Evolutionary conservation across 2,888 invertebrate species (phyloP).

Genomic region (Eilema depressum): DNA sequence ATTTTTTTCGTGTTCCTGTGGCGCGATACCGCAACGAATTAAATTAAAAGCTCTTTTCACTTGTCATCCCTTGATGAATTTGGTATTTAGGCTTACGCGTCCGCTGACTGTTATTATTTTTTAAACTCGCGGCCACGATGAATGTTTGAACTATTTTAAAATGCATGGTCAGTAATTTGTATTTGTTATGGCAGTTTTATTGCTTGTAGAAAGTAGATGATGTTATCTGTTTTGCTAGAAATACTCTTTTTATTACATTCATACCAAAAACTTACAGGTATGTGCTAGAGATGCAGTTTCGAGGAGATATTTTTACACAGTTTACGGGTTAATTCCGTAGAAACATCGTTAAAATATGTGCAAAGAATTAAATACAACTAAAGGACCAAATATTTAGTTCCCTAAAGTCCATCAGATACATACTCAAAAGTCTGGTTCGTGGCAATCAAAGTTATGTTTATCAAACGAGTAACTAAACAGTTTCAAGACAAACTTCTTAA

Average conservation of each 20-base stretch:
- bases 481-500: background rate
- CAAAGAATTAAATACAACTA: background rate
- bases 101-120: conserved; percentile 64
- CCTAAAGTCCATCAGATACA: background rate
- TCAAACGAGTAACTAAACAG: background rate
- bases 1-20: conserved; percentile 82
- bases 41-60: conserved; percentile 87
- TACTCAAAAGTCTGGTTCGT: background rate
- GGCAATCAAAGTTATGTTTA: background rate
- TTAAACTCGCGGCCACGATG: conserved; percentile 36
- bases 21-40: conserved; percentile 86
- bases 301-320: too few species aligned
- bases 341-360: too few species aligned
- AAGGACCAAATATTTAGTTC: too few species aligned
- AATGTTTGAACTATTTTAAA: conserved; percentile 27
- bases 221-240: background rate
- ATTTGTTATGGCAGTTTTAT: background rate
- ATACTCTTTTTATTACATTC: background rate
- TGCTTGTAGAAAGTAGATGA: background rate
- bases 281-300: too few species aligned
- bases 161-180: conserved; percentile 11
- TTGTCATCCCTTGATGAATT: conserved; percentile 86
- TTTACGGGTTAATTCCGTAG: too few species aligned
- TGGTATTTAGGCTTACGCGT: conserved; percentile 75
- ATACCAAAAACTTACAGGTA: background rate